Evolutionary conservation across 2,888 invertebrate species (phyloP), one percentile per base, ranked within the genome.

Genomic region (Noctua fimbriata): DNA sequence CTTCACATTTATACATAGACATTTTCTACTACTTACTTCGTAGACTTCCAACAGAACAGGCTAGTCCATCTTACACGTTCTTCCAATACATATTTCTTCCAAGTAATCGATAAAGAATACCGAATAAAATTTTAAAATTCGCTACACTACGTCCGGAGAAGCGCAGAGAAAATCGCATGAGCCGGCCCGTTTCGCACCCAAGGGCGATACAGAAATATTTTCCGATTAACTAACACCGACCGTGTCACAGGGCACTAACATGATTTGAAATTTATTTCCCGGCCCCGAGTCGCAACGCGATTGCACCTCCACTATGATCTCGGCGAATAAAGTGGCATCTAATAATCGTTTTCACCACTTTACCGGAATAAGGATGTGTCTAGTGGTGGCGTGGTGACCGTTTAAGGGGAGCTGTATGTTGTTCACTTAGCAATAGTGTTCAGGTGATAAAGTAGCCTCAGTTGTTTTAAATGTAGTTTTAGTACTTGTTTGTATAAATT

Each of bases 121-220:
- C 63, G 82, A 87, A 90, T 89, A 87, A 88, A 88, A 91, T 86
- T 89, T 85, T 82, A 77, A 88, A 89, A 88, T 88, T 88, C 80
- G 60, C 78, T 73, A 52, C 85, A 78, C 73, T 72, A 74, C 76
- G 75, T 74, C 82, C 74, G 79, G 83, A 89, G 90, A 90, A 90
- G 87, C 87, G 88, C 84, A 86, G 87, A 88, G 91, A 90, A 95
- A 94, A 95, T 95, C 93, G 91, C 87, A 93, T 94, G 93, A 94
- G 89, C 90, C 90, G 91, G 90, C 86, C 90, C 91, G 92, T 87
- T 93, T 93, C 90, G 90, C 92, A 90, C 93, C 94, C 93, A 92
- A 91, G 89, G 93, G 93, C 94, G 91, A 93, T 93, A 94, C 92
- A 93, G 93, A 93, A 95, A 95, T 95, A 95, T 95, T 95, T 95